Evolutionary conservation across 2,888 invertebrate species (phyloP).

Genomic region (Pomacea canaliculata): DNA sequence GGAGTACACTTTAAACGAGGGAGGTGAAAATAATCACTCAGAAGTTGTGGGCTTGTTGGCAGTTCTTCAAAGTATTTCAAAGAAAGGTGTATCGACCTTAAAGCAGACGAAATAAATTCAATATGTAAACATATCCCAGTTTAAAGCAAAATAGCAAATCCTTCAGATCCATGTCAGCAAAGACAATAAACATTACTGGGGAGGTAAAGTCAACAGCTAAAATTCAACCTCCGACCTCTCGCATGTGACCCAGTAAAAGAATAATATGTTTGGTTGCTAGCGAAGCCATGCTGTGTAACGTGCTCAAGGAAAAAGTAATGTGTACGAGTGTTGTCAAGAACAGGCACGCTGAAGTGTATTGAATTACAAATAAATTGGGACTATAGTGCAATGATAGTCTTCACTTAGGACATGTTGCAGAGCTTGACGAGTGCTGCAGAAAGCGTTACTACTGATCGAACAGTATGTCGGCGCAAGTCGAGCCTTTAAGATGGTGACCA

Average conservation of each 20-base stretch:
- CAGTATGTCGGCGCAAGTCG: not conserved
- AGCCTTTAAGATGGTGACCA: not conserved
- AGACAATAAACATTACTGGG: not conserved
- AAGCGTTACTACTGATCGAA: too few relatives aligned
- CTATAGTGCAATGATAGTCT: too few relatives aligned
- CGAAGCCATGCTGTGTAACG: slow-evolving; percentile 21
- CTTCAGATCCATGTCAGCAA: too few relatives aligned
- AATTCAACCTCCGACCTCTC: slow-evolving; percentile 23
- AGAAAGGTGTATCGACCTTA: not conserved
- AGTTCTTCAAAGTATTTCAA: not conserved
- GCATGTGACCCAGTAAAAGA: slow-evolving; percentile 19
- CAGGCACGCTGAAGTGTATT: not conserved
- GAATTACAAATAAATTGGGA: too few relatives aligned
- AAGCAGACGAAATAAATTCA: not conserved
- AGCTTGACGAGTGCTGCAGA: too few relatives aligned
- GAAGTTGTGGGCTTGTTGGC: not conserved
- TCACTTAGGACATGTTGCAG: too few relatives aligned
- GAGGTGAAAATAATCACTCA: slow-evolving; percentile 4
- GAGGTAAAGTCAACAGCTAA: slow-evolving; percentile 31
- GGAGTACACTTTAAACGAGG: not conserved
- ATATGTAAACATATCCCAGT: too few relatives aligned
- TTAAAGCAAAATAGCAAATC: too few relatives aligned
- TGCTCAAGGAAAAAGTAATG: not conserved
- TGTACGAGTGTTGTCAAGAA: not conserved
- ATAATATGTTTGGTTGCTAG: slow-evolving; percentile 49